These are phyloP conservation scores for Saturnia pavonia DNA, from an alignment of 2,888 invertebrate species.

Conservation along the genomic window DNA sequence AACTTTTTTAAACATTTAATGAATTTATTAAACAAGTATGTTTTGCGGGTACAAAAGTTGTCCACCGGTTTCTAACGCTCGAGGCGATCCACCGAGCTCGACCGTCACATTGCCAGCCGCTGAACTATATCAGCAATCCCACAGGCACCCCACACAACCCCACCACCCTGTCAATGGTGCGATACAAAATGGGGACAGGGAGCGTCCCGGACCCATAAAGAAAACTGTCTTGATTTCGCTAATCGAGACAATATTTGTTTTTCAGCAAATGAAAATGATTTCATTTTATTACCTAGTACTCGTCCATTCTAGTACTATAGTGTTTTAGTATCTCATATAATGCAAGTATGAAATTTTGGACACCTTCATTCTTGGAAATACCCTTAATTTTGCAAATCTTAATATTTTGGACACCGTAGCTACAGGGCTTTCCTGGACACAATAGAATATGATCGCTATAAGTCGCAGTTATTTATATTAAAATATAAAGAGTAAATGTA, in stretches of 20 bases:
- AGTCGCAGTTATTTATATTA: background rate
- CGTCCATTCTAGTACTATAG: too few species aligned
- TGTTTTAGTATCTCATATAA: background rate
- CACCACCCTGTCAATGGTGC: constrained; percentile 66
- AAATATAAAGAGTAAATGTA: background rate
- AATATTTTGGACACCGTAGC: background rate
- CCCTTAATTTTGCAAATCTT: too few species aligned
- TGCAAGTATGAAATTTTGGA: background rate
- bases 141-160: constrained; percentile 52
- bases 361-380: too few species aligned
- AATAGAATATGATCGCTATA: background rate
- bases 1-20: background rate
- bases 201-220: constrained; percentile 75
- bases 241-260: constrained; percentile 74
- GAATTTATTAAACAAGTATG: background rate
- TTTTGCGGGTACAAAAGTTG: constrained; percentile 9
- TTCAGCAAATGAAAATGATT: constrained; percentile 30
- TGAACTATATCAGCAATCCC: constrained; percentile 57
- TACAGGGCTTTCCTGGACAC: background rate
- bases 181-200: constrained; percentile 72
- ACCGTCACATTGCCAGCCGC: constrained; percentile 56
- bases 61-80: constrained; percentile 10
- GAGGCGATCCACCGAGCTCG: constrained; percentile 39
- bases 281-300: background rate
- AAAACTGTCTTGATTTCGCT: constrained; percentile 72